phyloP scores from a whole-genome alignment of 2,888 invertebrate genomes.

The Hirtodrosophila cameraria region DNA sequence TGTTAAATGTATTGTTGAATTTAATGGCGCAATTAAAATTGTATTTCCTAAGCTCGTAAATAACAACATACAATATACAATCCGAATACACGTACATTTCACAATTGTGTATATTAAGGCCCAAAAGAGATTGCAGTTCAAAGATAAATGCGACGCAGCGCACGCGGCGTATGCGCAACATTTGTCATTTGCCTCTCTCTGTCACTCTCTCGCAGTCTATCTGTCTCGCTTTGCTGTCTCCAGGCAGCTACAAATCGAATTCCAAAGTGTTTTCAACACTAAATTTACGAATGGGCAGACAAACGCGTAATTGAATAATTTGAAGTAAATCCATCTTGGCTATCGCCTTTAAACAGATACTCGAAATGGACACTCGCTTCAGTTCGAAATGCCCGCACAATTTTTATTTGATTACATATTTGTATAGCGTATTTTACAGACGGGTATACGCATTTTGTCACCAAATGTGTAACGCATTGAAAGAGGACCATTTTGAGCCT shows the following conservation, averaged over 20 bases:
- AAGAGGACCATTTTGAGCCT: too few species aligned
- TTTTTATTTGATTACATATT: too few species aligned
- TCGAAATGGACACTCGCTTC: conserved; percentile 53
- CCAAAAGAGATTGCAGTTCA: conserved; percentile 38
- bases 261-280: conserved; percentile 12
- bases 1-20: conserved; percentile 52
- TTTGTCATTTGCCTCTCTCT: too few species aligned
- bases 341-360: conserved; percentile 20
- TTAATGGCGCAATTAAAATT: conserved; percentile 68
- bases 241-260: conserved; percentile 43
- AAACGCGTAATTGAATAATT: conserved; percentile 70
- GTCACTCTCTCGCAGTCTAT: too few species aligned
- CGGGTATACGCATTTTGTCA: too few species aligned
- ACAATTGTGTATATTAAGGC: conserved; percentile 22
- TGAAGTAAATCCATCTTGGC: conserved; percentile 49
- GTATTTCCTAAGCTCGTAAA: conserved; percentile 43
- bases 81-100: too few species aligned
- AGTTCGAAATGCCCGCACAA: conserved; percentile 48
- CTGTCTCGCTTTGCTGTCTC: too few species aligned
- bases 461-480: too few species aligned
- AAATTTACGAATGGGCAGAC: conserved; percentile 1
- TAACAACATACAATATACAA: conserved; percentile 19
- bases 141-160: conserved; percentile 35
- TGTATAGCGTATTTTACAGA: too few species aligned
- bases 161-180: conserved; percentile 27